phyloP scores from a whole-genome alignment of 2,888 invertebrate species.

The Brachylomia viminalis region DNA sequence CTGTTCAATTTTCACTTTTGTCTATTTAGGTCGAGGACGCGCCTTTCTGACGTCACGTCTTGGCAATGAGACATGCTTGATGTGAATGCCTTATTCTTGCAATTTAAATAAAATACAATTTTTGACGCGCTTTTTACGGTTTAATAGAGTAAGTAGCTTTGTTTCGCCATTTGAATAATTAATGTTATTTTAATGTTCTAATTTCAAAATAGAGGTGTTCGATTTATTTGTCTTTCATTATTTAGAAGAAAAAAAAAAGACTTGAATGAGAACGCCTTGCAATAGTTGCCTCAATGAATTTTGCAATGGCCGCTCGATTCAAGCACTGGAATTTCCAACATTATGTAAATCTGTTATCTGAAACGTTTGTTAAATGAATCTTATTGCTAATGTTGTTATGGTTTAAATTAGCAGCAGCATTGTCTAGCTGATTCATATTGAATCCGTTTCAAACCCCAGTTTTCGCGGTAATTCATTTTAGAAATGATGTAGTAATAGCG shows the following conservation, averaged over 20 bases:
- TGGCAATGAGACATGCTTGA: slow-evolving; percentile 48
- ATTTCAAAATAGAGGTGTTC: slow-evolving; percentile 16
- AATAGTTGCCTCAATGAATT: slow-evolving; percentile 49
- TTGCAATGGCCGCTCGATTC: slow-evolving; percentile 42
- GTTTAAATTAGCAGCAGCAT: slow-evolving; percentile 10
- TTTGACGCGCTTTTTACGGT: slow-evolving; percentile 1
- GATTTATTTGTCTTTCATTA: slow-evolving; percentile 18
- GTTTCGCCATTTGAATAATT: neutral
- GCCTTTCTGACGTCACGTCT: slow-evolving; percentile 75
- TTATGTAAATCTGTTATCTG: slow-evolving; percentile 47
- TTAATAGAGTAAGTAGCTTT: slow-evolving; percentile 3
- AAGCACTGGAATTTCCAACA: slow-evolving; percentile 51
- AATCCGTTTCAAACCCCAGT: slow-evolving; percentile 54
- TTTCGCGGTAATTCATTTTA: slow-evolving; percentile 57
- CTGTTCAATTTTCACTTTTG: slow-evolving; percentile 84
- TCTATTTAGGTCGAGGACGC: slow-evolving; percentile 86
- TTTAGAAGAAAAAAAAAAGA: slow-evolving; percentile 37
- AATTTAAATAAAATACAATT: slow-evolving; percentile 49
- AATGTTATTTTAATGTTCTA: slow-evolving; percentile 18
- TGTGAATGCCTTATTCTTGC: slow-evolving; percentile 60
- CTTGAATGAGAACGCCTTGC: slow-evolving; percentile 55
- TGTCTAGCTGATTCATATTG: slow-evolving; percentile 46
- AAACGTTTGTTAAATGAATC: slow-evolving; percentile 28
- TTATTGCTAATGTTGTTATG: slow-evolving; percentile 26
- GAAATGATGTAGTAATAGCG: slow-evolving; percentile 34